Evolutionary conservation across 2,113 vertebrate species (phyloP).

Genomic region (Laticauda laticaudata): DNA sequence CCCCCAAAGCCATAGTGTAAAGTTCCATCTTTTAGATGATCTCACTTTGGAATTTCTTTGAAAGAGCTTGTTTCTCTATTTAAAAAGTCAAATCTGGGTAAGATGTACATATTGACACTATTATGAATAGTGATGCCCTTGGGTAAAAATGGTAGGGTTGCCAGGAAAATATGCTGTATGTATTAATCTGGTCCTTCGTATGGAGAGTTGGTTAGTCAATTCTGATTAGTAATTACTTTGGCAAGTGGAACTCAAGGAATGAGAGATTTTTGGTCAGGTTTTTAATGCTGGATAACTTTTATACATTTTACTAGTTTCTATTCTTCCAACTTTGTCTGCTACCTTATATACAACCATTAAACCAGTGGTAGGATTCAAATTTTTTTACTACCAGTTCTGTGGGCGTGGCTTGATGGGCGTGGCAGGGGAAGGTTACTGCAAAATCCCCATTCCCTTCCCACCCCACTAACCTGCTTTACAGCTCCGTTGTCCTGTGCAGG

Average conservation of each 20-base stretch:
- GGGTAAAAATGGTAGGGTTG: neutral
- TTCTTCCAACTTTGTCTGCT: neutral
- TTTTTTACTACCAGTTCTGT: too few species aligned
- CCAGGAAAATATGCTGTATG: neutral
- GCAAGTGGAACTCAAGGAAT: neutral
- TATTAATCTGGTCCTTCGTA: neutral
- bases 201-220: neutral
- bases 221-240: conserved; percentile 1
- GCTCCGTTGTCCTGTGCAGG: too few species aligned
- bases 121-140: neutral
- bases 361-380: neutral
- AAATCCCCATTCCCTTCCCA: too few species aligned
- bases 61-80: neutral
- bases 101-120: neutral
- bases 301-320: neutral
- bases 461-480: too few species aligned
- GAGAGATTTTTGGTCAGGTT: neutral
- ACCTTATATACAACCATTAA: neutral
- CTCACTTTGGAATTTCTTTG: conserved; percentile 60
- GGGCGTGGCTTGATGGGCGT: too few species aligned
- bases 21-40: conserved; percentile 55
- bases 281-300: neutral
- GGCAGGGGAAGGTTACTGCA: too few species aligned
- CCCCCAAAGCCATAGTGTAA: conserved; percentile 49
- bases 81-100: neutral